These are phyloP conservation scores for Apis cerana DNA, from an alignment of 1,140 invertebrate species.

Conservation along the genomic window DNA sequence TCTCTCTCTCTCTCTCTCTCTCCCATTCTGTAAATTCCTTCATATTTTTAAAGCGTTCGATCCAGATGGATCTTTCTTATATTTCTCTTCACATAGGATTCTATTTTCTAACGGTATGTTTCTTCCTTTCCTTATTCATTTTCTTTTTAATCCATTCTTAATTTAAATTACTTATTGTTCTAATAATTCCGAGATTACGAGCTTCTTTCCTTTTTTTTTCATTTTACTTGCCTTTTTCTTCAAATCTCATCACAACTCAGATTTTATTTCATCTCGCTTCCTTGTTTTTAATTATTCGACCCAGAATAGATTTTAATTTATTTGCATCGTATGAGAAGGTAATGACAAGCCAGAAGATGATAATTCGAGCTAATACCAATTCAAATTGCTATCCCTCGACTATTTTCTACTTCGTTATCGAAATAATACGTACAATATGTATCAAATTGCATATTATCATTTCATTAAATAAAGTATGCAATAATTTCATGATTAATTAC, in stretches of 20 bases:
- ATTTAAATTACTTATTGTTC: not conserved
- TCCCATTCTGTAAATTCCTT: too few relatives aligned
- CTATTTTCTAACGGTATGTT: conserved; percentile 4
- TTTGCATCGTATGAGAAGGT: not conserved
- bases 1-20: not conserved
- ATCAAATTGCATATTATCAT: not conserved
- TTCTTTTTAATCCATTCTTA: not conserved
- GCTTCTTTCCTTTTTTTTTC: too few relatives aligned
- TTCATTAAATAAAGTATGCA: not conserved
- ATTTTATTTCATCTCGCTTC: not conserved
- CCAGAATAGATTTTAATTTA: conserved; percentile 34
- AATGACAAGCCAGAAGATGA: not conserved
- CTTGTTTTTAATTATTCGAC: conserved; percentile 36
- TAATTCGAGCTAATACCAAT: not conserved
- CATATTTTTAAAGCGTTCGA: conserved; percentile 3
- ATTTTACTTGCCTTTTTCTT: not conserved
- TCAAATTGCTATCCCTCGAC: not conserved
- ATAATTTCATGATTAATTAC: not conserved
- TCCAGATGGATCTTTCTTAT: not conserved
- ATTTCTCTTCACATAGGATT: not conserved
- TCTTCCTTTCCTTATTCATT: not conserved
- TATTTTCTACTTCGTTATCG: too few relatives aligned
- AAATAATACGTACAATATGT: not conserved
- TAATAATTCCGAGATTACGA: not conserved
- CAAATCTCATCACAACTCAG: not conserved